phyloP scores from a whole-genome alignment of 2,113 vertebrate genomes.

The Oenanthe oenanthe region DNA sequence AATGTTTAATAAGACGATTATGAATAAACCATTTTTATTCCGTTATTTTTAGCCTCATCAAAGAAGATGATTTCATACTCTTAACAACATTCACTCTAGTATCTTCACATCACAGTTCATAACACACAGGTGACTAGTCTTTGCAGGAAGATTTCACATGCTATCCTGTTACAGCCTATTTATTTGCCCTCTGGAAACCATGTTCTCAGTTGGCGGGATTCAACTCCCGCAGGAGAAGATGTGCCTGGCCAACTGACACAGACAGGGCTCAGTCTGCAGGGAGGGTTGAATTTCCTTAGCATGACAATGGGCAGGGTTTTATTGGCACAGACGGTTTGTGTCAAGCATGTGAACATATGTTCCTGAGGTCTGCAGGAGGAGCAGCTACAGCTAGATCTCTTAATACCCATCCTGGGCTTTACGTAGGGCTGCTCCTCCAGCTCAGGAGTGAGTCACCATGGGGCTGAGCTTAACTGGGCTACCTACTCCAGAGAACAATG shows the following conservation, averaged over 20 bases:
- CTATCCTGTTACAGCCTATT: conserved; percentile 47
- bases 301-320: conserved; percentile 43
- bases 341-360: conserved; percentile 55
- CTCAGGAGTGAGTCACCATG: neutral
- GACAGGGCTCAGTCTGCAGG: conserved; percentile 7
- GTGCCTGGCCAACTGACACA: conserved; percentile 22
- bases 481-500: neutral
- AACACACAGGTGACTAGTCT: conserved; percentile 47
- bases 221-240: conserved; percentile 20
- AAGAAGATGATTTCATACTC: conserved; percentile 12
- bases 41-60: conserved; percentile 29
- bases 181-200: conserved; percentile 49
- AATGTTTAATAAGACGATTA: neutral
- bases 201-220: neutral
- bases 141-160: conserved; percentile 49
- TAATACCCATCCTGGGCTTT: conserved; percentile 18
- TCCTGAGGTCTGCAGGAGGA: conserved; percentile 42
- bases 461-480: neutral
- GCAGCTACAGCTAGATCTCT: conserved; percentile 11
- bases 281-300: conserved; percentile 42
- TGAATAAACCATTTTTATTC: conserved; percentile 1
- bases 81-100: conserved; percentile 21
- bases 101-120: conserved; percentile 19
- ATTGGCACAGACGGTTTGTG: conserved; percentile 45
- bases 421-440: neutral